Percentiles rank a stretch among this genome's conserved stretches.
Conservation (phyloP, 2,888 invertebrate species). For the Lymantria monacha region DNA sequence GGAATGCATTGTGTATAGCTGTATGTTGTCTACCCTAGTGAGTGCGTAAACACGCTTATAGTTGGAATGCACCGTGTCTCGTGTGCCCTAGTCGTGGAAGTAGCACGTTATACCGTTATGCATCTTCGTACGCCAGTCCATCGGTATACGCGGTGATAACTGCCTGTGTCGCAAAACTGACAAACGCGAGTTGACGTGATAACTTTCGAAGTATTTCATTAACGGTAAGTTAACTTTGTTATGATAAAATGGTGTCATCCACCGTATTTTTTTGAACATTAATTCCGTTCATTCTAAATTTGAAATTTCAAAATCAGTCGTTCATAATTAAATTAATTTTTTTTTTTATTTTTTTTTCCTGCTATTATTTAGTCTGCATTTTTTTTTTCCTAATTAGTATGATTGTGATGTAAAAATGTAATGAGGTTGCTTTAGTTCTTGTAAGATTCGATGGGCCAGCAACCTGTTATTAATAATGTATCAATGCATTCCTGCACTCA, state of each 20-base stretch:
- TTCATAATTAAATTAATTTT: neutral
- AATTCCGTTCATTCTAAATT: conserved; percentile 14
- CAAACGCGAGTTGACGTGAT: conserved; percentile 31
- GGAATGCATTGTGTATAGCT: conserved; percentile 26
- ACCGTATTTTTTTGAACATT: conserved; percentile 10
- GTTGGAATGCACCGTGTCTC: conserved; percentile 32
- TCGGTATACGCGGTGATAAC: conserved; percentile 44
- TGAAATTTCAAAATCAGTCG: conserved; percentile 1
- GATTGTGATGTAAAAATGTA: conserved; percentile 1
- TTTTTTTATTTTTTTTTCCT: neutral
- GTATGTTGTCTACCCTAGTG: conserved; percentile 26
- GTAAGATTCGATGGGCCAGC: conserved; percentile 8
- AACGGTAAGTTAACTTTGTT: conserved; percentile 54
- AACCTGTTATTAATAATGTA: conserved; percentile 18
- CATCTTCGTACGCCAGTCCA: conserved; percentile 54
- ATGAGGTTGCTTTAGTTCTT: conserved; percentile 16
- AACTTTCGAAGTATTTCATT: conserved; percentile 30
- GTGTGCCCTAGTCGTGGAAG: conserved; percentile 48
- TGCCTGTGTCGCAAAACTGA: conserved; percentile 45
- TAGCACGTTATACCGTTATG: conserved; percentile 69
- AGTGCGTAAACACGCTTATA: conserved; percentile 17
- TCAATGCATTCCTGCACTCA: conserved; percentile 17
- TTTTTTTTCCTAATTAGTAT: neutral
- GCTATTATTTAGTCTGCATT: neutral
- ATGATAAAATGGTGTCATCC: conserved; percentile 15